Percentiles rank a stretch among this genome's conserved stretches.
Conservation (phyloP, 2,113 vertebrate species). For the Lophotis ruficrista region DNA sequence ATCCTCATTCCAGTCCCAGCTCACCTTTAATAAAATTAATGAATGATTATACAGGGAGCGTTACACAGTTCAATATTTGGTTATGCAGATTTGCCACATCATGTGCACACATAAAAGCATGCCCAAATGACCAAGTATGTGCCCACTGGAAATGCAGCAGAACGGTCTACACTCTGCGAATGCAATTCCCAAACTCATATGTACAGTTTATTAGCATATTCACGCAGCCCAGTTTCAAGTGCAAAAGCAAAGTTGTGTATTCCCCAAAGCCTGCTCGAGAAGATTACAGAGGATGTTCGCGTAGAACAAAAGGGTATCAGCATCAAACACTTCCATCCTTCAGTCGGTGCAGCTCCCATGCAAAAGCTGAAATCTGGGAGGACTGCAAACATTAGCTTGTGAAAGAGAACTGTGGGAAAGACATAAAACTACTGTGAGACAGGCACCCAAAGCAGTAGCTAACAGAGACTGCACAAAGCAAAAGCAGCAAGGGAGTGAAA, state of each 20-base stretch:
- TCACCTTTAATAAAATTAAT: slow-evolving; percentile 50
- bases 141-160: background rate
- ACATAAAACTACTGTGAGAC: background rate
- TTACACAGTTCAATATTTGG: background rate
- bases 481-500: background rate
- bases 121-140: background rate
- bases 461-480: background rate
- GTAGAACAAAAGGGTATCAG: slow-evolving; percentile 54
- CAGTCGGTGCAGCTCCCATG: background rate
- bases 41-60: background rate
- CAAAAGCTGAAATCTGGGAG: slow-evolving; percentile 1
- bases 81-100: slow-evolving; percentile 1
- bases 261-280: slow-evolving; percentile 34
- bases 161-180: background rate
- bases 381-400: background rate
- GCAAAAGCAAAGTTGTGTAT: slow-evolving; percentile 31
- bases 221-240: background rate
- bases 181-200: background rate
- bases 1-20: background rate
- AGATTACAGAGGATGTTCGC: slow-evolving; percentile 52
- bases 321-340: slow-evolving; percentile 33
- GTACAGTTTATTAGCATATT: slow-evolving; percentile 18
- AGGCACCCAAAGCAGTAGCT: background rate
- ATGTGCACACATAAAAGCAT: background rate
- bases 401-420: background rate